phyloP scores from a whole-genome alignment of 2,797 vertebrate genomes.

The Chiloscyllium punctatum region DNA sequence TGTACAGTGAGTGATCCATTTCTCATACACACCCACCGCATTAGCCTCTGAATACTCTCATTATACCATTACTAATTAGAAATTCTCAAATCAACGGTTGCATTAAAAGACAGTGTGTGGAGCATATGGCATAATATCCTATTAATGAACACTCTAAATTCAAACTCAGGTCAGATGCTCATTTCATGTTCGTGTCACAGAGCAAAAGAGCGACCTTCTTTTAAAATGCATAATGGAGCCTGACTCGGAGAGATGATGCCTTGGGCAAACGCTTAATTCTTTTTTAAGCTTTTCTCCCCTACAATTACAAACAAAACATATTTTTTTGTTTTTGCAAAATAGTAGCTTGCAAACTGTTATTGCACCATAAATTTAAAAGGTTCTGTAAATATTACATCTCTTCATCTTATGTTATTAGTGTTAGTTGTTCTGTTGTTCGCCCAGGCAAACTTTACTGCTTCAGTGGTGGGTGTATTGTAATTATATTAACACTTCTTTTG shows the following conservation, averaged over 20 bases:
- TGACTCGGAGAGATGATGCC: constrained; percentile 60
- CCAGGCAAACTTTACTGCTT: background rate
- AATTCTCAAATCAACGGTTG: constrained; percentile 91
- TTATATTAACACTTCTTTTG: background rate
- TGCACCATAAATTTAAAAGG: background rate
- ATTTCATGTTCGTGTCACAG: constrained; percentile 80
- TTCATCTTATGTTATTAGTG: background rate
- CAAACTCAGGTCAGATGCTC: constrained; percentile 98
- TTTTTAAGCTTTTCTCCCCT: constrained; percentile 57
- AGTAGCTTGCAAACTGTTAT: constrained; percentile 11
- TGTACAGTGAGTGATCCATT: constrained; percentile 65
- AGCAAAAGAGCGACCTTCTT: constrained; percentile 68
- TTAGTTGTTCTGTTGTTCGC: background rate
- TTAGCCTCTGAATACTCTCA: constrained; percentile 91
- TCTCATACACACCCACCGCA: constrained; percentile 71
- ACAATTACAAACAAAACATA: constrained; percentile 19
- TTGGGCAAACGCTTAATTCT: constrained; percentile 64
- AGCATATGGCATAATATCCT: constrained; percentile 99
- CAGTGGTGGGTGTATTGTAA: background rate
- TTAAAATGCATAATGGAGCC: constrained; percentile 67
- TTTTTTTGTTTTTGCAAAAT: constrained; percentile 31
- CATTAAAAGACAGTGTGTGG: constrained; percentile 89
- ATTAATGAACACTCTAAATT: constrained; percentile 99
- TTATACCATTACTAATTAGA: constrained; percentile 98
- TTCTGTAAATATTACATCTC: background rate